Base-by-base conservation (phyloP, 2,888 invertebrate genomes). In the Marronus borbonicus region DNA sequence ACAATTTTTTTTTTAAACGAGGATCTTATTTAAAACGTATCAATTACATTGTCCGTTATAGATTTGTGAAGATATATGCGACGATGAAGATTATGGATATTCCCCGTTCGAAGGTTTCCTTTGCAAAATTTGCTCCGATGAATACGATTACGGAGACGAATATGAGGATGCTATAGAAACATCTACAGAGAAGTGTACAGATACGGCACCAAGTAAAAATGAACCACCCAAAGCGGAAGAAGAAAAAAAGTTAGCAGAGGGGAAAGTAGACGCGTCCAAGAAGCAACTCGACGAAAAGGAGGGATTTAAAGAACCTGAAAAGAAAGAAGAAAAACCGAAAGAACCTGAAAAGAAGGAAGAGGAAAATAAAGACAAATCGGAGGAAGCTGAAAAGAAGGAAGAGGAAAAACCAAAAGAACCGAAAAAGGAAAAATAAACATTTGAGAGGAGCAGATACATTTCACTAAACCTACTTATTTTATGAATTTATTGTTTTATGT, bases 1-100 rank as follows among this genome's bases (percentile, higher is more conserved):
- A 44, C 12, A 17, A 17, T 17, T 17, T 17, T 17, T 17, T 17
- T 17, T 17, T 17, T 17, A 17, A 17, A 17, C 4, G 4, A 31
- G 3, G 31, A 31, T 31, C 31, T 39, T 39, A 39, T 39, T 5
- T 39, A 39, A 10, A 7, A 39, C 39, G 2, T 1, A 4, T 55
- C 20, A 20, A 3, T 55, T 20, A 17, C 20, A 58, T 58, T 24
- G 8, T 58, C 1, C 17, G 5, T 55, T 17, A 20, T 20, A 58
- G 55, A 17, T 62, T 7, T 62, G 62, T 72, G 78, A 80, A 70
- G 80, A 52, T 72, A 39, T 68, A 65, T 44, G 31, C 28, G 49
- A 72, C 79, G 79, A 79, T 79, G 78, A 69, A 60, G 76, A 62
- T 55, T 49, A 52, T 58, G 5, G 20, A 55, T 58, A 39, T 14